These are phyloP conservation scores for Meloidogyne exigua DNA, from an alignment of 1,140 invertebrate genomes.

Conservation along the genomic window DNA sequence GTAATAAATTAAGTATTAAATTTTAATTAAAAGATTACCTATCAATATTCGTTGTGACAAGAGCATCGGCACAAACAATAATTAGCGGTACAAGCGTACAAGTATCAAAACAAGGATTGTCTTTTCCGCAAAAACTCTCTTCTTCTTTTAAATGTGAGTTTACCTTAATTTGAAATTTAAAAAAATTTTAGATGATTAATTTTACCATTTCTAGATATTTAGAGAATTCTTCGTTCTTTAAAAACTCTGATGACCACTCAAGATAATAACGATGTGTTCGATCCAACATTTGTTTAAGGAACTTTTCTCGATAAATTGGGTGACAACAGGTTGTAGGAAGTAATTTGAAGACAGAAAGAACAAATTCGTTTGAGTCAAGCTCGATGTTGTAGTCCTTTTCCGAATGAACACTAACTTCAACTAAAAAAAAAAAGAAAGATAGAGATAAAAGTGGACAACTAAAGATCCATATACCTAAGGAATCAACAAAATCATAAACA, in stretches of 20 bases:
- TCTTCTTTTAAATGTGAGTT: not conserved
- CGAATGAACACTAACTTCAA: not conserved
- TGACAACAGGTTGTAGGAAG: not conserved
- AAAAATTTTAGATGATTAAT: not conserved
- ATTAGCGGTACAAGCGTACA: not conserved
- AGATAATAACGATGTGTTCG: not conserved
- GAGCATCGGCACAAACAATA: not conserved
- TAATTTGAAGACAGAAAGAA: not conserved
- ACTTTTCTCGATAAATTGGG: not conserved
- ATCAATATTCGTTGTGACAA: not conserved
- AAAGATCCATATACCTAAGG: not conserved
- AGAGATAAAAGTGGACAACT: not conserved
- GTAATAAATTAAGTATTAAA: not conserved
- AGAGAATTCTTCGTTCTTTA: not conserved
- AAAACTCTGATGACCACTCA: not conserved
- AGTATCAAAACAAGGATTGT: not conserved
- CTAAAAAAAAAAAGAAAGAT: not conserved
- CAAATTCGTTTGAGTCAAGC: not conserved
- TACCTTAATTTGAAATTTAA: not conserved
- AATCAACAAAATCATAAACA: not conserved
- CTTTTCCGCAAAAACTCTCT: not conserved
- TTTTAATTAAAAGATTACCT: not conserved
- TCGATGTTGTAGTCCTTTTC: not conserved
- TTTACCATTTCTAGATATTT: not conserved
- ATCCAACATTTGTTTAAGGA: not conserved